Conservation (phyloP, 2,113 vertebrate species). For the Coptodon bakossiorum region DNA sequence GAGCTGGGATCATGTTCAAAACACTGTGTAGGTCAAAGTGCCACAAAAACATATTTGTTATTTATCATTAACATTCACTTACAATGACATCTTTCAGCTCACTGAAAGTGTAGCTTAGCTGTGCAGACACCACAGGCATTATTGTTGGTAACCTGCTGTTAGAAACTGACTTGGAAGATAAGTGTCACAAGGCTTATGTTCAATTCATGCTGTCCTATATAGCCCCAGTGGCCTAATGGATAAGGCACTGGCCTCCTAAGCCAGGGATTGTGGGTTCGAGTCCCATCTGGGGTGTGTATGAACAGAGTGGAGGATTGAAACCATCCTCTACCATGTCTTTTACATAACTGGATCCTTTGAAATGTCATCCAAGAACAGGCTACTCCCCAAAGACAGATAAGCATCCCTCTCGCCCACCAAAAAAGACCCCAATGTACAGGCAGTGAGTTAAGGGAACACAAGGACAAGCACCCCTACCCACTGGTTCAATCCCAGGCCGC, state of each 20-base stretch:
- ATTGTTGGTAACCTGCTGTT: neutral
- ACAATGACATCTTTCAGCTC: neutral
- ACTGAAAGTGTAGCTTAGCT: neutral
- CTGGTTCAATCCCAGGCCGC: neutral
- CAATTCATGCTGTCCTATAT: neutral
- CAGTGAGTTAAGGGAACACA: neutral
- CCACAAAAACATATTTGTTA: neutral
- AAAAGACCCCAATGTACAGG: neutral
- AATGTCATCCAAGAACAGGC: neutral
- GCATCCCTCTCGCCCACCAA: neutral
- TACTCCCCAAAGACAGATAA: neutral
- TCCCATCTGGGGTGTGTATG: slow-evolving; percentile 52
- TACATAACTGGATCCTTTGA: neutral
- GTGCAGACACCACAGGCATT: neutral
- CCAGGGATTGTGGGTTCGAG: slow-evolving; percentile 61
- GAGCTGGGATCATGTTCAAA: neutral
- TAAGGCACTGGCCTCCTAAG: slow-evolving; percentile 76
- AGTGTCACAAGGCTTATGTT: neutral
- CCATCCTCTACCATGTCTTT: neutral
- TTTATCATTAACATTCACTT: neutral
- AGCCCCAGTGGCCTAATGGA: slow-evolving; percentile 79
- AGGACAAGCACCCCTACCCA: neutral
- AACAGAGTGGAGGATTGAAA: neutral
- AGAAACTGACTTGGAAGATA: neutral
- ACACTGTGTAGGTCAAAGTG: neutral